phyloP scores from a whole-genome alignment of 2,113 vertebrate genomes.

The Hippocampus comes region DNA sequence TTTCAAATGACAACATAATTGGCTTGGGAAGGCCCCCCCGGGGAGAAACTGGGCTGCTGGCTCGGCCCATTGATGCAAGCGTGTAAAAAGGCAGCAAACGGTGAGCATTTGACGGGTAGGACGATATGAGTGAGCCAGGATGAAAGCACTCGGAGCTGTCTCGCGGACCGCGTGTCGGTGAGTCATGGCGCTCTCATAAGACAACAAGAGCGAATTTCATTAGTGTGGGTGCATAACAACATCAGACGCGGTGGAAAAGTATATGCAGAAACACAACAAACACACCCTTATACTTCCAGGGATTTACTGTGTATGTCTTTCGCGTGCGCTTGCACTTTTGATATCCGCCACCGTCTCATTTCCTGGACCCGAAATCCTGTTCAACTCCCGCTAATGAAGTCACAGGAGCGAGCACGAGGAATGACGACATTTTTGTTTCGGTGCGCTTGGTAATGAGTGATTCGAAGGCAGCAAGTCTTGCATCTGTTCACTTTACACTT shows the following conservation, averaged over 20 bases:
- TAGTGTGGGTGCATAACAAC: slow-evolving; percentile 30
- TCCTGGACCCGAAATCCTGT: not conserved
- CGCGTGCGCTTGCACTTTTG: not conserved
- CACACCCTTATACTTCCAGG: not conserved
- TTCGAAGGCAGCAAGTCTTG: slow-evolving; percentile 23
- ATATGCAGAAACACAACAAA: not conserved
- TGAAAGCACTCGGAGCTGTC: slow-evolving; percentile 26
- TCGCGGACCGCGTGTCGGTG: slow-evolving; percentile 23
- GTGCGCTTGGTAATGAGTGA: slow-evolving; percentile 7
- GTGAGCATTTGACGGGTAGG: not conserved
- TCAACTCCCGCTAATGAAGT: not conserved
- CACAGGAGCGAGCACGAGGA: not conserved
- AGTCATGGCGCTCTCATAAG: slow-evolving; percentile 33
- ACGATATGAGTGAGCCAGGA: slow-evolving; percentile 22
- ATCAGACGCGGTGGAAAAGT: slow-evolving; percentile 12
- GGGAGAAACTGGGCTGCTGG: slow-evolving; percentile 19
- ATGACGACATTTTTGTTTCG: slow-evolving; percentile 3
- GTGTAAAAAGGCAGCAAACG: not conserved
- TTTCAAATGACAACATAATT: slow-evolving; percentile 57
- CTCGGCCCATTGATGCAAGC: not conserved
- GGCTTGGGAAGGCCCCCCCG: slow-evolving; percentile 31
- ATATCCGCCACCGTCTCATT: not conserved
- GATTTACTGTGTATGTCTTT: not conserved
- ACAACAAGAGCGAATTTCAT: slow-evolving; percentile 39
- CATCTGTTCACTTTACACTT: slow-evolving; percentile 48